Base-by-base conservation (phyloP, 2,888 invertebrate genomes). In the Watsonalla cultraria region DNA sequence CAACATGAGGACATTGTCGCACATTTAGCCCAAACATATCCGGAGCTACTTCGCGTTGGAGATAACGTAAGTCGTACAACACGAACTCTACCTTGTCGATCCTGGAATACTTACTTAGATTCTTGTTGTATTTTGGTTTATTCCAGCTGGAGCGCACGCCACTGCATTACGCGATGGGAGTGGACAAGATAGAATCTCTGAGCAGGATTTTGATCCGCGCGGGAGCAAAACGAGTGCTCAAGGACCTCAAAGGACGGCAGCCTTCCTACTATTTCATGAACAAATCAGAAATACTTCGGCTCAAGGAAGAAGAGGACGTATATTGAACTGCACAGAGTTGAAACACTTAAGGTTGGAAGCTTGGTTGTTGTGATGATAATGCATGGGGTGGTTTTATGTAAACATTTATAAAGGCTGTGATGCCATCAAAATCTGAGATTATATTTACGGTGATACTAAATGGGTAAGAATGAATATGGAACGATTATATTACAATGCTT, bases 221-320 rank as follows among this genome's bases (percentile, higher is more conserved):
- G 8, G 97, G 97, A 39, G 96, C 97, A 46, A 95, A 95, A 76
- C 92, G 97, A 57, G 94, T 96, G 0, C 91, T 94, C 5, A 97
- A 97, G 80, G 97, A 98, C 86, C 91, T 97, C 74, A 96, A 96
- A 86, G 97, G 96, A 54, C 93, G 97, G 47, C 96, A 97, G 73
- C 96, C 97, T 0, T 95, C 96, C 45, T 97, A 97, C 84, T 98
- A 97, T 84, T 97, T 96, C 78, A 96, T 97, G 94, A 97, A 97
- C 81, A 96, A 96, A 81, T 95, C 96, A 0, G 97, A 97, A 64
- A 96, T 98, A 70, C 86, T 95, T 59, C 92, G 95, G 59, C 92
- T 97, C 47, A 96, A 96, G 77, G 96, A 96, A 72, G 97, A 97
- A 78, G 97, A 97, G 73, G 94, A 95, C 66, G 89, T 92, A 33